Evolutionary conservation across 2,888 invertebrate species (phyloP).

Genomic region (Lycocerus yunnanus): DNA sequence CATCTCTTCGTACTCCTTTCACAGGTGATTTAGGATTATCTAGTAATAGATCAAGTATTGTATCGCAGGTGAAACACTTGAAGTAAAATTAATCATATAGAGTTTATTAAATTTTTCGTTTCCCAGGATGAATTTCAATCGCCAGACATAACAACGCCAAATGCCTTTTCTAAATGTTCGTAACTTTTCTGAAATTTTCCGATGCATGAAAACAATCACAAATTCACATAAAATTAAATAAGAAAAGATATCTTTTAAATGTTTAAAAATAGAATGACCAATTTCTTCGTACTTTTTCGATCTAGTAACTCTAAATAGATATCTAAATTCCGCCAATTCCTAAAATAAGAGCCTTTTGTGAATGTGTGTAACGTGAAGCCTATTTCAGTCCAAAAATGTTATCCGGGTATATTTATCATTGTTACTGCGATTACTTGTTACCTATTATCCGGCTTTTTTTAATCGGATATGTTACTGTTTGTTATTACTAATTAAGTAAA

Average conservation of each 20-base stretch:
- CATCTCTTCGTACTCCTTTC: conserved; percentile 61
- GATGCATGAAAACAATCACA: conserved; percentile 18
- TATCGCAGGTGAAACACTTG: conserved; percentile 56
- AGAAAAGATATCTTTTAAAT: conserved; percentile 6
- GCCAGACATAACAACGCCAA: conserved; percentile 48
- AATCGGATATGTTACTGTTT: conserved; percentile 28
- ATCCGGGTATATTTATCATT: conserved; percentile 30
- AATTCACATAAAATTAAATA: neutral
- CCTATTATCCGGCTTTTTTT: conserved; percentile 24
- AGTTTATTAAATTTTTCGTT: neutral
- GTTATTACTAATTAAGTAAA: conserved; percentile 17
- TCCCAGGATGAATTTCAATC: conserved; percentile 50
- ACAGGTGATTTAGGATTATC: conserved; percentile 65
- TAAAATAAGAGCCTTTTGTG: conserved; percentile 31
- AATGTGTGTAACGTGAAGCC: conserved; percentile 32
- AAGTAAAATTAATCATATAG: neutral
- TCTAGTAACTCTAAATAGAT: conserved; percentile 25
- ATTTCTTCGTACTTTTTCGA: conserved; percentile 20
- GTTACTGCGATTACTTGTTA: conserved; percentile 35
- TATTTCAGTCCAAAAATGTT: conserved; percentile 33
- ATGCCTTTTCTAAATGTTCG: conserved; percentile 52
- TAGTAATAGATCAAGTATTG: conserved; percentile 63
- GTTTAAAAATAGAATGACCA: conserved; percentile 19
- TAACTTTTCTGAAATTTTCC: conserved; percentile 33
- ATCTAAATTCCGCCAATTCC: conserved; percentile 31